These are phyloP conservation scores for Vesta saturnalis DNA, from an alignment of 2,888 invertebrate genomes.

Conservation along the genomic window DNA sequence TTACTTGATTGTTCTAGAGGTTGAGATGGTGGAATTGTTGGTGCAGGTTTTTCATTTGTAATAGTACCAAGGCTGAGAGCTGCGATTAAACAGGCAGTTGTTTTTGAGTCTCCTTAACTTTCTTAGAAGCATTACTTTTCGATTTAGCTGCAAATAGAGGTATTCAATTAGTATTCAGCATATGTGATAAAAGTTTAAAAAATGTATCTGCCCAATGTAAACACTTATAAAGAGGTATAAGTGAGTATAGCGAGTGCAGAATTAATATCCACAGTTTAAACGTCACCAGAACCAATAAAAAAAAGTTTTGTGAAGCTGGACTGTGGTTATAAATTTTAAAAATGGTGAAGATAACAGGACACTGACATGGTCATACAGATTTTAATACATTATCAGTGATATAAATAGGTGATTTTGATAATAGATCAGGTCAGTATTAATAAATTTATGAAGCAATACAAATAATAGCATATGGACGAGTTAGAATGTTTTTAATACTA, in stretches of 20 bases:
- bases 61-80: conserved; percentile 20
- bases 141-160: conserved; percentile 50
- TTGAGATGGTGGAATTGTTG: conserved; percentile 54
- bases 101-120: conserved; percentile 49
- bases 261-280: conserved; percentile 14
- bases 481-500: too few species aligned
- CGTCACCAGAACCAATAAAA: conserved; percentile 5
- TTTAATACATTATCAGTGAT: not conserved
- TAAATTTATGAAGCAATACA: not conserved
- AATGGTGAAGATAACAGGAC: not conserved
- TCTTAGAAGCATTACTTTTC: conserved; percentile 53
- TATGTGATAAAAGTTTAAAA: not conserved
- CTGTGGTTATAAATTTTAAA: not conserved
- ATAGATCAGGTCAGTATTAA: not conserved
- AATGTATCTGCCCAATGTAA: not conserved
- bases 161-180: not conserved
- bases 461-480: not conserved
- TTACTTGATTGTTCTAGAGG: conserved; percentile 64
- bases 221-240: not conserved
- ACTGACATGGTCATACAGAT: not conserved
- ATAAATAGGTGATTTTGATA: not conserved
- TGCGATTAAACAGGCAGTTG: conserved; percentile 27
- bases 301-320: conserved; percentile 9
- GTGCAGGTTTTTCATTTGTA: conserved; percentile 32
- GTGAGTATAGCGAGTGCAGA: not conserved